Conservation (phyloP, 2,797 vertebrate genomes). For the Poeciliopsis turneri region DNA sequence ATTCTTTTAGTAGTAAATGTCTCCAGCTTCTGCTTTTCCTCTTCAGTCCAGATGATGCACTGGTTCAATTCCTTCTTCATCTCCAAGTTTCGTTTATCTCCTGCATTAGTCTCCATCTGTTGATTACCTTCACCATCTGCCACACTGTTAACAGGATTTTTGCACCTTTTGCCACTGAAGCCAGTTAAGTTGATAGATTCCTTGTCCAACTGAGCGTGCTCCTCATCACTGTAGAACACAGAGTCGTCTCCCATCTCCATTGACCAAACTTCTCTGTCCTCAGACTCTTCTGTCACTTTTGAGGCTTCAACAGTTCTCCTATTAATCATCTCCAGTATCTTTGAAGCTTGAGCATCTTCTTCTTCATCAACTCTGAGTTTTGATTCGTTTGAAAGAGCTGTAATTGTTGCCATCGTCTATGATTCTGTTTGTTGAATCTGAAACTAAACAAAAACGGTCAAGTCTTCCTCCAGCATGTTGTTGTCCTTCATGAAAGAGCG, state of each 20-base stretch:
- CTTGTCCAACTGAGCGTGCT: slow-evolving; percentile 44
- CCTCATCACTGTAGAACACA: slow-evolving; percentile 77
- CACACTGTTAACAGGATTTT: slow-evolving; percentile 33
- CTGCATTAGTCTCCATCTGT: slow-evolving; percentile 10
- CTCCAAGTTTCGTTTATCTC: slow-evolving; percentile 1
- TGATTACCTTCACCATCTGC: slow-evolving; percentile 4
- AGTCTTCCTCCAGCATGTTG: slow-evolving; percentile 33
- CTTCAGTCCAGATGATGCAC: slow-evolving; percentile 7
- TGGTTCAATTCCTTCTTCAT: slow-evolving; percentile 5
- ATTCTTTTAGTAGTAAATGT: slow-evolving; percentile 4
- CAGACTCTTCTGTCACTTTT: slow-evolving; percentile 39
- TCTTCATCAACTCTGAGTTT: slow-evolving; percentile 61
- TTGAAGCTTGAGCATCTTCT: slow-evolving; percentile 61
- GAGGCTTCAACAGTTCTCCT: slow-evolving; percentile 38
- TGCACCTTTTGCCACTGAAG: slow-evolving; percentile 5
- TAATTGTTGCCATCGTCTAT: slow-evolving; percentile 42
- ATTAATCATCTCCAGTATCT: slow-evolving; percentile 61
- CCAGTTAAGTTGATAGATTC: background rate
- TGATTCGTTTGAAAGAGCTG: slow-evolving; percentile 43
- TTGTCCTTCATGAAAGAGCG: slow-evolving; percentile 62
- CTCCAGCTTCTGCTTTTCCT: slow-evolving; percentile 25
- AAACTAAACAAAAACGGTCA: slow-evolving; percentile 39
- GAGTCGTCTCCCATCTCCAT: slow-evolving; percentile 76
- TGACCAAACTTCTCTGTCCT: slow-evolving; percentile 41
- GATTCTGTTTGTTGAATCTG: background rate